Percentiles rank a stretch among this genome's conserved stretches.
Evolutionary conservation across 1,140 invertebrate genomes (phyloP).

Genomic region (Conus ventricosus): DNA sequence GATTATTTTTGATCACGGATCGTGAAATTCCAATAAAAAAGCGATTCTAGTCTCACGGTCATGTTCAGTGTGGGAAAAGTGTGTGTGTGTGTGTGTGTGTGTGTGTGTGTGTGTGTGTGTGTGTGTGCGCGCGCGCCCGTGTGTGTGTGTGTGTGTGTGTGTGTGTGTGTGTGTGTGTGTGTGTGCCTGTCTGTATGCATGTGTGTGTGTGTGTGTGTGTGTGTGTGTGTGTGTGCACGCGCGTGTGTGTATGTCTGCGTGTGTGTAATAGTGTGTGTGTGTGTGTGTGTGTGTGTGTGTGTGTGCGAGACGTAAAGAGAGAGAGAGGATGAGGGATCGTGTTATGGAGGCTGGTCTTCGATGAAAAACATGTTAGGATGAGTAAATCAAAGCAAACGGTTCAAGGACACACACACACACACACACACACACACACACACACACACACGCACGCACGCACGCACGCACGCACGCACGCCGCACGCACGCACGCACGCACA

Average conservation of each 20-base stretch:
- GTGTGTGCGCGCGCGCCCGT: not conserved
- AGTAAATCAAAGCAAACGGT: too few species aligned
- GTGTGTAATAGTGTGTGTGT: too few species aligned
- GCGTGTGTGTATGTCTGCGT: too few species aligned
- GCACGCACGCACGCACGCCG: too few species aligned
- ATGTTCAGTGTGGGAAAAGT: not conserved
- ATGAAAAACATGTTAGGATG: too few species aligned
- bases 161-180: not conserved
- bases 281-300: not conserved
- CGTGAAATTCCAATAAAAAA: constrained; percentile 35
- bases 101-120: not conserved
- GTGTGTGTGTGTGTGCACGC: not conserved
- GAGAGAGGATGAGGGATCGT: too few species aligned
- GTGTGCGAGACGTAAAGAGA: not conserved
- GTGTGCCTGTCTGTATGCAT: not conserved
- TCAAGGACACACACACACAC: too few species aligned
- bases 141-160: constrained; percentile 15
- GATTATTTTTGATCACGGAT: constrained; percentile 29
- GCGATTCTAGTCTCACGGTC: constrained; percentile 24
- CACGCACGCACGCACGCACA: too few species aligned
- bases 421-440: too few species aligned
- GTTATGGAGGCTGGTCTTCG: too few species aligned
- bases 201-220: not conserved
- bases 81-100: constrained; percentile 24
- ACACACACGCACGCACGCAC: too few species aligned